phyloP scores from a whole-genome alignment of 2,888 invertebrate genomes.

The Galeopsomyia nigrocyanea region DNA sequence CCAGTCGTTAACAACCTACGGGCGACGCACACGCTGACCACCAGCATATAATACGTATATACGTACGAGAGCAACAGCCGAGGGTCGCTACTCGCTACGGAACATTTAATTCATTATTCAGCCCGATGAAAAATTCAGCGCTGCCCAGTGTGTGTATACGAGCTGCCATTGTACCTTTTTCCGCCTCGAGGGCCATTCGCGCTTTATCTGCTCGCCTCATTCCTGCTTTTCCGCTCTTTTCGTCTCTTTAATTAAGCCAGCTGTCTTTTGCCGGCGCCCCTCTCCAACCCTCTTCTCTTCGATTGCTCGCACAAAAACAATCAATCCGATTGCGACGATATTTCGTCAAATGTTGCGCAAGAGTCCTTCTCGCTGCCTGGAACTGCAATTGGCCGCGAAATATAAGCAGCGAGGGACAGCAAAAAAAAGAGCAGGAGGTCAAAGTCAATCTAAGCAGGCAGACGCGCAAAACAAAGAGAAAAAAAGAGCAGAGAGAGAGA shows the following conservation, averaged over 20 bases:
- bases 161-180: constrained; percentile 32
- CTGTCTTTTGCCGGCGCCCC: constrained; percentile 22
- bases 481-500: not conserved
- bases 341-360: not conserved
- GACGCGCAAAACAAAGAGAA: constrained; percentile 21
- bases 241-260: constrained; percentile 42
- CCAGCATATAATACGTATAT: constrained; percentile 26
- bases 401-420: not conserved
- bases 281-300: constrained; percentile 11
- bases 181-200: constrained; percentile 44
- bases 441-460: constrained; percentile 30
- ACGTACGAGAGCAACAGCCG: constrained; percentile 47
- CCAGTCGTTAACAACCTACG: constrained; percentile 66
- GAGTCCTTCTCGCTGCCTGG: too few species aligned
- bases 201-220: constrained; percentile 41
- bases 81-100: constrained; percentile 56
- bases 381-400: not conserved
- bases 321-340: too few species aligned
- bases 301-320: not conserved
- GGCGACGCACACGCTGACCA: constrained; percentile 50
- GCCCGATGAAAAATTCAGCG: constrained; percentile 64
- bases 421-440: constrained; percentile 11
- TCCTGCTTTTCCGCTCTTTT: constrained; percentile 42
- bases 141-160: constrained; percentile 8
- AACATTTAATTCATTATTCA: constrained; percentile 69